These are phyloP conservation scores for Notarius quadriscutis DNA, from an alignment of 2,113 vertebrate genomes.

Conservation along the genomic window DNA sequence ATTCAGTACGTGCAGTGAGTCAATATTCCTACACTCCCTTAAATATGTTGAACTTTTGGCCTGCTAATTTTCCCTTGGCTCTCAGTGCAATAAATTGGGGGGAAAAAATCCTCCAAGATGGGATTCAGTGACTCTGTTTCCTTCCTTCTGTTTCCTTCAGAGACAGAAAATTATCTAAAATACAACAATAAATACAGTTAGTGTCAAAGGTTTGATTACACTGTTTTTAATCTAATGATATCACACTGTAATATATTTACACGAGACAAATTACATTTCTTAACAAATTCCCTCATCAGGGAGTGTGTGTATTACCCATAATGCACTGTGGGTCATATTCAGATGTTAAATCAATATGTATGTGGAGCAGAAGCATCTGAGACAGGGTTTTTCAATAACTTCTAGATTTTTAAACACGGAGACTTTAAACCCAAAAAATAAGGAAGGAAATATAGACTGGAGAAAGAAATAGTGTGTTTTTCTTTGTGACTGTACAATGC, in stretches of 20 bases:
- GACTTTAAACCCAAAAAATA: not conserved
- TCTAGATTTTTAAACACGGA: not conserved
- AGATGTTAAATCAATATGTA: not conserved
- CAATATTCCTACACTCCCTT: not conserved
- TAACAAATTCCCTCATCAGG: not conserved
- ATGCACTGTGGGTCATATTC: not conserved
- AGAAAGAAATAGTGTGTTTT: no score
- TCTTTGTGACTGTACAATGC: not conserved
- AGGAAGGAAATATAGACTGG: not conserved
- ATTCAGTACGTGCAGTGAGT: constrained; percentile 3
- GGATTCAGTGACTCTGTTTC: constrained; percentile 38
- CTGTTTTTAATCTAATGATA: not conserved
- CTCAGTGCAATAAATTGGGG: constrained; percentile 12
- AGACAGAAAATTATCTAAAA: constrained; percentile 44
- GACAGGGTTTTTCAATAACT: not conserved
- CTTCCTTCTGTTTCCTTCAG: not conserved
- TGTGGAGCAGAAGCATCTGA: not conserved
- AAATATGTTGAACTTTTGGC: constrained; percentile 33
- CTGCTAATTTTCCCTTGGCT: constrained; percentile 10
- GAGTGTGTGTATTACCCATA: not conserved
- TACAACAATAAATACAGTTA: not conserved
- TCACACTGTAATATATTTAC: constrained; percentile 10
- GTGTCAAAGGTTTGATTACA: not conserved
- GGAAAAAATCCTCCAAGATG: not conserved
- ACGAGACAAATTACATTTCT: not conserved